Evolutionary conservation across 2,113 vertebrate genomes (phyloP), one percentile per base, ranked within the genome.

Genomic region (Gallinago undulata): DNA sequence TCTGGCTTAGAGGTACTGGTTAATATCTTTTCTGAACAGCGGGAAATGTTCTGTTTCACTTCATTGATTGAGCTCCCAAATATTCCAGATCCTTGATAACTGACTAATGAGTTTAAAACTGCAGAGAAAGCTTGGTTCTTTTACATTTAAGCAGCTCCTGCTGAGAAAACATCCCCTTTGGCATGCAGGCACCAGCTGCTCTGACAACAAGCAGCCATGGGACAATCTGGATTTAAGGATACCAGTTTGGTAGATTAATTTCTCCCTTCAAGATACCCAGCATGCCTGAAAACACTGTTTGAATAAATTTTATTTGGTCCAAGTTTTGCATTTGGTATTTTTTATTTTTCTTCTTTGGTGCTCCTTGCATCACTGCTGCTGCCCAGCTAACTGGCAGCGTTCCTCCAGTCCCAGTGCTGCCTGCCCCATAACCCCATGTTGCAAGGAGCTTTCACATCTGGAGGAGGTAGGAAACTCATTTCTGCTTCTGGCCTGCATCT

Each of bases 71-170:
- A 94, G 28, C 6, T 15, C 16, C 13, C 33, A 84, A 78, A 78
- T 87, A 89, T 45, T 87, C 57, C 17, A 84, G 11, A 57, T 77
- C 62, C 86, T 86, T 86, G 31, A 84, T 90, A 93, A 90, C n/a
- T 67, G 68, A 90, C 31, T 90, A 53, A 86, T 33, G 68, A 88
- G 30, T 83, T 86, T 84, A 30, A 93, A 90, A 67, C 31, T 59
- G 28, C 39, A 83, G 50, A 77, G 68, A 69, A 86, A 74, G 7
- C 15, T 62, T 83, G 31, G 2, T 50, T 94, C 47, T 75, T 82
- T 75, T 81, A 87, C 16, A 80, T 89, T 89, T 92, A 67, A 95
- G 68, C 11, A 74, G 17, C 25, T 93, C 62, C 69, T 89, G 48
- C 56, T 82, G 62, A 89, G 77, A 90, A 94, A 92, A 75, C 13